A percentile compares a stretch with the other conserved stretches of the same genome.
Evolutionary conservation across 2,113 vertebrate species (phyloP).

Genomic region (Puntigrus tetrazona): DNA sequence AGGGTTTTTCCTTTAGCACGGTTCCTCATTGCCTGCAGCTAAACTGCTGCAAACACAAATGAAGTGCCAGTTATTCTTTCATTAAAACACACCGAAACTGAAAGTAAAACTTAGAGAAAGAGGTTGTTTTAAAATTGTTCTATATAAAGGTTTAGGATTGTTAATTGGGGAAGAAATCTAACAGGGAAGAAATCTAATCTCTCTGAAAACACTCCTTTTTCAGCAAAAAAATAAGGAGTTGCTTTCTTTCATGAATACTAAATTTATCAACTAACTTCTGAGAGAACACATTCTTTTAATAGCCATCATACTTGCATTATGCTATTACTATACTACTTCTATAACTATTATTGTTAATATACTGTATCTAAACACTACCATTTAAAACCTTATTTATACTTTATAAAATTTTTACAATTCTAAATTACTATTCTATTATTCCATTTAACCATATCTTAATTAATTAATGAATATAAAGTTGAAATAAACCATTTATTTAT

Average conservation of each 20-base stretch:
- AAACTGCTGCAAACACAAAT: background rate
- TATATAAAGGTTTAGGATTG: background rate
- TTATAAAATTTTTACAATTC: background rate
- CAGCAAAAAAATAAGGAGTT: background rate
- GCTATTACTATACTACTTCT: background rate
- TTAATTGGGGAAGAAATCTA: background rate
- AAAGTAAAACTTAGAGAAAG: background rate
- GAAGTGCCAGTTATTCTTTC: background rate
- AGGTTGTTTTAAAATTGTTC: background rate
- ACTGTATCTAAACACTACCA: background rate
- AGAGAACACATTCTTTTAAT: background rate
- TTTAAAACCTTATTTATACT: background rate
- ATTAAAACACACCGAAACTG: background rate
- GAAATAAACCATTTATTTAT: background rate
- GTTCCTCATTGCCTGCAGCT: background rate
- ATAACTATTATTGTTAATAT: background rate
- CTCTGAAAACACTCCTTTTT: background rate
- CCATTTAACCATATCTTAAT: background rate
- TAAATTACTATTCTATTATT: background rate
- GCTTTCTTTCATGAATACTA: too few relatives aligned
- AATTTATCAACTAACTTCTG: background rate
- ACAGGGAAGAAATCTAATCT: conserved; percentile 10
- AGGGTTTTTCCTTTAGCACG: background rate
- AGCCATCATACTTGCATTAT: background rate
- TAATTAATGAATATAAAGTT: background rate